Evolutionary conservation across 1,140 invertebrate genomes (phyloP), one percentile per base, ranked within the genome.

Genomic region (Pemphigus obesinymphae): DNA sequence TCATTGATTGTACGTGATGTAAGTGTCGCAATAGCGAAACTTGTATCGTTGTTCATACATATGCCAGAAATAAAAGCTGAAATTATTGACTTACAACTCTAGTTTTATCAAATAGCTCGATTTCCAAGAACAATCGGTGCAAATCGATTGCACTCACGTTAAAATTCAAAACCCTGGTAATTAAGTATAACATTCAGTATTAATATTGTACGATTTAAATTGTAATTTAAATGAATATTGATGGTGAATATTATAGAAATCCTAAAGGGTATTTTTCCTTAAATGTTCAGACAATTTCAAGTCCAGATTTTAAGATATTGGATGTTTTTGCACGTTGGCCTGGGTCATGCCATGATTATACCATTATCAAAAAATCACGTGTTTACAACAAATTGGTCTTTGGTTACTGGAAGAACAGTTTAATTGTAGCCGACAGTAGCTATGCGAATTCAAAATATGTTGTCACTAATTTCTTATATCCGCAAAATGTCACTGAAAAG

Each of bases 291-390:
- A 48, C 45, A 48, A 48, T 48, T 48, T 10, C 45, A 17, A 15
- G 45, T 15, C 45, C 45, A 3, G 45, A 8, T 48, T 48, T 48
- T 3, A 48, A 48, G 13, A 48, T 48, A 48, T 15, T 48, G 45
- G 45, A 48, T 48, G 45, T 48, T 11, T 8, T 43, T 43, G 43
- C 43, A 3, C 43, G 43, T 43, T 43, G 43, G 43, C 43, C 43
- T 11, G 43, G 43, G 2, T 43, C n/a, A n/a, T n/a, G n/a, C n/a
- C n/a, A 50, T 20, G 48, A 50, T n/a, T 6, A 50, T 20, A 50
- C 48, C n/a, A 50, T 50, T 55, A 87, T 87, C 82, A 83, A 83
- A 8, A 78, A 83, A 40, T 84, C 83, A 17, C 82, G 83, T 26
- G 84, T 86, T 8, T 82, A 85, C 26, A 29, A 34, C 8, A 34